Percentiles rank a stretch among this genome's conserved stretches.
These are phyloP conservation scores for Gymnorhina tibicen DNA, from an alignment of 2,113 vertebrate species.

Conservation along the genomic window DNA sequence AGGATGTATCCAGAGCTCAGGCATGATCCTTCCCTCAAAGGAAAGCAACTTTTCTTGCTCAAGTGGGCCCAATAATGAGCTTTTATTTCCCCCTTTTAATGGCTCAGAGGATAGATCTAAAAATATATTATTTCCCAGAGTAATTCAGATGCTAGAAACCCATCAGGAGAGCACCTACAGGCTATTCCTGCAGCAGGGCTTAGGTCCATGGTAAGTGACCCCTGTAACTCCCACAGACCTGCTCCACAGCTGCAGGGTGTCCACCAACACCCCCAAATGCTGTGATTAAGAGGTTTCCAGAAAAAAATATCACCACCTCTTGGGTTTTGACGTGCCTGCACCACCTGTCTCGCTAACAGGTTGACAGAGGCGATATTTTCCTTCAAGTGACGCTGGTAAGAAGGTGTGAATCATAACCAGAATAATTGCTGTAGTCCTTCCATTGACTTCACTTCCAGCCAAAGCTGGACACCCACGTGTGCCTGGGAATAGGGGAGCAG, in stretches of 20 bases:
- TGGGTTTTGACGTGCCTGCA: neutral
- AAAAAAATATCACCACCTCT: neutral
- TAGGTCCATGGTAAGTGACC: fast-evolving
- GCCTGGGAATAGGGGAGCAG: neutral
- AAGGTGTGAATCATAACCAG: neutral
- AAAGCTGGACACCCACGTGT: neutral
- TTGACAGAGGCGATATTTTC: neutral
- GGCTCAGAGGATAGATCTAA: neutral
- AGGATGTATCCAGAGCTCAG: neutral
- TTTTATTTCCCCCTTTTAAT: neutral
- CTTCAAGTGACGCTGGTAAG: neutral
- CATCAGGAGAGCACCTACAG: neutral
- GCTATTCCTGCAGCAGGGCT: neutral
- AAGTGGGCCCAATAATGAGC: neutral
- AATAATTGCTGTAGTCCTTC: neutral
- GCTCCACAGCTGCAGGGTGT: neutral
- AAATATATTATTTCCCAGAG: neutral
- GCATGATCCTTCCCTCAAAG: neutral
- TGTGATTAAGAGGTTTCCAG: neutral
- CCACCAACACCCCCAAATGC: neutral
- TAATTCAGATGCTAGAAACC: neutral
- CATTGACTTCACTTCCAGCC: neutral
- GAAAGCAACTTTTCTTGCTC: neutral
- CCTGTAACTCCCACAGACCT: neutral
- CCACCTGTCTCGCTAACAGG: neutral